Evolutionary conservation across 2,113 vertebrate species (phyloP).

Genomic region (Xenus cinereus): DNA sequence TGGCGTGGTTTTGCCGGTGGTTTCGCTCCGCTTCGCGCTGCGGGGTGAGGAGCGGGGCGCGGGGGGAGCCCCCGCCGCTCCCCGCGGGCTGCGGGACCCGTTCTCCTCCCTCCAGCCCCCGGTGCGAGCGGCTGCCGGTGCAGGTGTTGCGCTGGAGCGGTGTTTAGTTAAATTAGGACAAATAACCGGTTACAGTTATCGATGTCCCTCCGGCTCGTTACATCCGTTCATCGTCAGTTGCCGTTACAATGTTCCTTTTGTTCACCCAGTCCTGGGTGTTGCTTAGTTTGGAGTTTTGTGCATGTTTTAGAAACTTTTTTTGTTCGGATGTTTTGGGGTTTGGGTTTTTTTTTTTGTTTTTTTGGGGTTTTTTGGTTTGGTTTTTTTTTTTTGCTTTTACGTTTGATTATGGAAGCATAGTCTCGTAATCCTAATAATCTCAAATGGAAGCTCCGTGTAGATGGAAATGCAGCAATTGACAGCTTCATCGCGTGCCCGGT

Average conservation of each 20-base stretch:
- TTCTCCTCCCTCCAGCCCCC: not conserved
- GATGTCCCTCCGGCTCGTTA: fast-evolving
- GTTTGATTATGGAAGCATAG: not conserved
- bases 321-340: not conserved
- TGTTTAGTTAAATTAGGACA: not conserved
- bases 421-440: not conserved
- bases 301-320: not conserved
- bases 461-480: not conserved
- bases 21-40: too few relatives aligned
- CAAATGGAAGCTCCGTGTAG: fast-evolving
- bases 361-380: too few relatives aligned
- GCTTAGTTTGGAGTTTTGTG: not conserved
- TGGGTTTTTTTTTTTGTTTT: too few relatives aligned
- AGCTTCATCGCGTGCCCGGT: not conserved
- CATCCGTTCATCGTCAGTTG: fast-evolving
- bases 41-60: fast-evolving
- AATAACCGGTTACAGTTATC: fast-evolving
- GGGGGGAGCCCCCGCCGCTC: fast-evolving
- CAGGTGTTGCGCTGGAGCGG: not conserved
- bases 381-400: not conserved
- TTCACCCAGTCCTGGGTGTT: not conserved
- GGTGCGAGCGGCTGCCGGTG: not conserved
- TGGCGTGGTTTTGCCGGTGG: fast-evolving
- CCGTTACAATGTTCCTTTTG: not conserved
- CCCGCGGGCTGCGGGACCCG: not conserved